Base-by-base conservation (phyloP, 2,888 invertebrate genomes). In the Furcula furcula region DNA sequence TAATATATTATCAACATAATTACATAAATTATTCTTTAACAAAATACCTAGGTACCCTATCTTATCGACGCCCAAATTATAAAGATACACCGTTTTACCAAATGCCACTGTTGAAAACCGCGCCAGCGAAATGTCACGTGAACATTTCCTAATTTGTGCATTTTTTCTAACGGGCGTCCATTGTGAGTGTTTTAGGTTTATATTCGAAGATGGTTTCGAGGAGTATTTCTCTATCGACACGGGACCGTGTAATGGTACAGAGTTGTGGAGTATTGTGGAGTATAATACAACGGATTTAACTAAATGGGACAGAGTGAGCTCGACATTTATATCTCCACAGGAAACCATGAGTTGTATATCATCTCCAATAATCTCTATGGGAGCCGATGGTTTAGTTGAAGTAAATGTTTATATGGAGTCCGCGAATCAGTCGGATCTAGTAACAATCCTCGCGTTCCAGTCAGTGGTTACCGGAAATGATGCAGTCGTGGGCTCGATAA, bases 361-460 rank as follows among this genome's bases (percentile, higher is more conserved):
- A 2, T 40, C 45, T 4, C 38, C 31, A 10, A 25, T 12, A 2
- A 31, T 45, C 10, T 20, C n/a, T 2, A 40, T 45, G 34, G 28
- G 20, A 3, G 20, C 30, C 6, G 31, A 31, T 2, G 45, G 40
- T n/a, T 12, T 25, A 7, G 7, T 45, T 6, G 40, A 45, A 32
- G 32, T 40, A 3, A 38, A 36, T 9, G 22, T 36, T 7, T 45
- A 21, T 18, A 40, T 40, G 34, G 30, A 30, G 4, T 16, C 29
- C 1, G 25, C 33, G 4, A 10, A 13, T 3, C 11, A 6, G 6
- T 11, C 9, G 1, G 44, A 40, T 18, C 34, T 29, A 9, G 23
- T 40, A 19, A 26, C 19, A 2, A 6, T 44, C 4, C n/a, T 36
- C 1, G 32, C 34, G n/a, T 26, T 15, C 10, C 29, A 34, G 9